A percentile compares a stretch with the other conserved stretches of the same genome.
These are phyloP conservation scores for Drosophila dunni DNA, from an alignment of 1,140 invertebrate genomes.

Conservation along the genomic window DNA sequence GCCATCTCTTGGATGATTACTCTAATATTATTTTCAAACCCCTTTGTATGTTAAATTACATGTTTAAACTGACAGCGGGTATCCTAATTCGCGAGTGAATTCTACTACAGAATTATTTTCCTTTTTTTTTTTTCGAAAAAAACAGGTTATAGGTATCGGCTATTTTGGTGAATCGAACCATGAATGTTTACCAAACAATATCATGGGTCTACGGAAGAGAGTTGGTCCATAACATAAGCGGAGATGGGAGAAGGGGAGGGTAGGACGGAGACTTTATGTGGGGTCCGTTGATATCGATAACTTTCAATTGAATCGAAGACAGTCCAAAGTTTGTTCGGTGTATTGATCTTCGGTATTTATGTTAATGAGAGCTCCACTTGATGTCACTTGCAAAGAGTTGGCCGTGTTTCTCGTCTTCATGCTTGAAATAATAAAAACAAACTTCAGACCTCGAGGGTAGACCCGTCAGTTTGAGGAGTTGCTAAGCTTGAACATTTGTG, in stretches of 20 bases:
- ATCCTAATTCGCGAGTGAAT: no score
- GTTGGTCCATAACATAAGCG: no score
- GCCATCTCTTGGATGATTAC: no score
- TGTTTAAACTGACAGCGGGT: no score
- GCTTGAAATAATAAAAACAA: slow-evolving; percentile 50
- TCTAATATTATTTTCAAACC: no score
- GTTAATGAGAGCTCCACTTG: slow-evolving; percentile 57
- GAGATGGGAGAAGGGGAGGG: background rate
- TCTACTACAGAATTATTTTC: no score
- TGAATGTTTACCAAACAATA: no score
- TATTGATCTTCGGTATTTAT: slow-evolving; percentile 48
- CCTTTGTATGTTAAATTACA: no score
- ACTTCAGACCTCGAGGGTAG: slow-evolving; percentile 25
- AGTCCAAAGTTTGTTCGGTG: slow-evolving; percentile 5
- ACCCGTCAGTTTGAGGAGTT: background rate
- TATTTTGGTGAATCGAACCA: no score
- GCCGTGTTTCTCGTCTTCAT: slow-evolving; percentile 49
- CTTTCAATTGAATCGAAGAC: background rate
- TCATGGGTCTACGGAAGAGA: no score
- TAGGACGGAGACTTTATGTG: slow-evolving; percentile 14
- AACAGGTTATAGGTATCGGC: no score
- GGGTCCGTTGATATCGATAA: slow-evolving; percentile 23
- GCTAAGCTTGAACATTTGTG: background rate
- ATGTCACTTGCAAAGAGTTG: slow-evolving; percentile 54
- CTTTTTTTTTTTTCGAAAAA: no score